Evolutionary conservation across 2,888 invertebrate genomes (phyloP).

Genomic region (Drosophila mulleri): DNA sequence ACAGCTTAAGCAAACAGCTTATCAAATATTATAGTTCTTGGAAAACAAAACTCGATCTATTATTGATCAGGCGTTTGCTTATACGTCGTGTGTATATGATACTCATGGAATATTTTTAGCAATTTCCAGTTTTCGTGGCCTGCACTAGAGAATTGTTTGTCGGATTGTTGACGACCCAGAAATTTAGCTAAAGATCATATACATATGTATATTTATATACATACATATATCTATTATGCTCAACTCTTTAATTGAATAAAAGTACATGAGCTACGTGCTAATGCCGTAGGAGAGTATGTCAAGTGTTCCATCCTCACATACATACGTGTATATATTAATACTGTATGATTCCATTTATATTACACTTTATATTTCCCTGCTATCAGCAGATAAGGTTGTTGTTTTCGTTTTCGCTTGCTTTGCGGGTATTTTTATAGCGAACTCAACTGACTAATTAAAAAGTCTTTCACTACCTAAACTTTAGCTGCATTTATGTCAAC

Average conservation of each 20-base stretch:
- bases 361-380: neutral
- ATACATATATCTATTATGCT: neutral
- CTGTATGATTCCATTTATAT: neutral
- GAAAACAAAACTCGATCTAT: conserved; percentile 3
- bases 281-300: neutral
- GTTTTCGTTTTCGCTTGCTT: too few species aligned
- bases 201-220: too few species aligned
- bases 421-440: neutral
- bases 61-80: neutral
- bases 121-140: conserved; percentile 1
- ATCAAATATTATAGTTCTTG: neutral
- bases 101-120: conserved; percentile 7
- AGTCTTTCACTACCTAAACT: neutral
- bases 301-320: neutral
- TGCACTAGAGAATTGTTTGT: neutral
- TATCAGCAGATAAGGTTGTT: neutral
- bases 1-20: neutral
- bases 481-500: conserved; percentile 1
- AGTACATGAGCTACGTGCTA: neutral
- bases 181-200: neutral
- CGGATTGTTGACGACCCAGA: conserved; percentile 1
- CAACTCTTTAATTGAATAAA: neutral
- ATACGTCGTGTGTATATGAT: neutral
- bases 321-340: neutral
- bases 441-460: neutral